Evolutionary conservation across 2,888 invertebrate species (phyloP).

Genomic region (Drosophila mulleri): DNA sequence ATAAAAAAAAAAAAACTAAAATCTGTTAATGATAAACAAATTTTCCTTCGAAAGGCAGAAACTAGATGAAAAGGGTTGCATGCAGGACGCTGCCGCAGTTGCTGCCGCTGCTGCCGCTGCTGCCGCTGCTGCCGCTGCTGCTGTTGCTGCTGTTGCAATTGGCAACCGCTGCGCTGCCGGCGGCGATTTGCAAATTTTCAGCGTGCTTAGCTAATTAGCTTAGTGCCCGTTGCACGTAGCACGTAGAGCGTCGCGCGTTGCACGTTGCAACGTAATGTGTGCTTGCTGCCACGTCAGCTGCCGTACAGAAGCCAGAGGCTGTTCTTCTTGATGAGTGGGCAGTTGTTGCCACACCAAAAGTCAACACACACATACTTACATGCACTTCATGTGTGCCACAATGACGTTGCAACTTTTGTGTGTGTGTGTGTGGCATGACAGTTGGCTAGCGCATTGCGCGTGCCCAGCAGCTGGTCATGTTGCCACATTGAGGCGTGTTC

Average conservation of each 20-base stretch:
- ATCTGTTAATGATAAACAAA: slow-evolving; percentile 77
- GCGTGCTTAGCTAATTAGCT: slow-evolving; percentile 53
- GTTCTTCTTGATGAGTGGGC: slow-evolving; percentile 59
- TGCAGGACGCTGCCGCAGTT: slow-evolving; percentile 11
- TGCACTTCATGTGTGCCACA: slow-evolving; percentile 33
- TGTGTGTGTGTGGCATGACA: slow-evolving; percentile 40
- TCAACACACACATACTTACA: slow-evolving; percentile 18
- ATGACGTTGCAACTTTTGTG: slow-evolving; percentile 45
- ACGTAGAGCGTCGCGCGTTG: neutral
- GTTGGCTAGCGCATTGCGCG: slow-evolving; percentile 58
- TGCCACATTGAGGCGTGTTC: slow-evolving; percentile 20
- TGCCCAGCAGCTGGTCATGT: slow-evolving; percentile 52
- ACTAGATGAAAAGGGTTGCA: slow-evolving; percentile 51
- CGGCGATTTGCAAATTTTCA: slow-evolving; percentile 53
- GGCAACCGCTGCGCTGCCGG: slow-evolving; percentile 51
- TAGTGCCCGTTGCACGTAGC: slow-evolving; percentile 19
- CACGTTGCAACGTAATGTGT: slow-evolving; percentile 16
- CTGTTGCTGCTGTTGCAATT: slow-evolving; percentile 30
- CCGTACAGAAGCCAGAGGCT: slow-evolving; percentile 20
- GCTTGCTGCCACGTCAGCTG: slow-evolving; percentile 41
- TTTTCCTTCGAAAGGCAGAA: slow-evolving; percentile 66
- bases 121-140: slow-evolving; percentile 8
- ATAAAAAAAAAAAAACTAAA: slow-evolving; percentile 27
- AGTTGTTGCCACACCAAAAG: slow-evolving; percentile 45
- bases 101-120: too few species aligned